Evolutionary conservation across 2,797 vertebrate species (phyloP), one percentile per base, ranked within the genome.

Genomic region (Florisuga fusca): DNA sequence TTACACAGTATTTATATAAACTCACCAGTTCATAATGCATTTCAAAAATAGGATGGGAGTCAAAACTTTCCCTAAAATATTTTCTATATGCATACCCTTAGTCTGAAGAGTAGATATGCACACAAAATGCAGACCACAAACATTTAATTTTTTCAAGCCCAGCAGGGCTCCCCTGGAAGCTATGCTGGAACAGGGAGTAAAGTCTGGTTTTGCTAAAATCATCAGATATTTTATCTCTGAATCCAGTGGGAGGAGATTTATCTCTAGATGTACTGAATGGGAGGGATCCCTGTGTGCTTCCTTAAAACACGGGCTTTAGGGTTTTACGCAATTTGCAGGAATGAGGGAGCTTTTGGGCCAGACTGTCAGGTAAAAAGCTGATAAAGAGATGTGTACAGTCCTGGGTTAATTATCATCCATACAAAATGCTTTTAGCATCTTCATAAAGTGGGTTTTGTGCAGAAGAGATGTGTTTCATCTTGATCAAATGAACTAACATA

Each of bases 1-100:
- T 68, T 95, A 84, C 48, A 10, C 69, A 41, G 87, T 76, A 95
- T 96, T 97, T 97, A 97, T 95, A 93, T 94, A 97, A 98, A 96
- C 96, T 87, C 96, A 93, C 83, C 74, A 38, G 91, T 81, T 93
- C 89, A 62, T 75, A 93, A 91, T 34, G 34, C 59, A 1, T 75
- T 87, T 95, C 26, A 91, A 84, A 86, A 77, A 95, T 92, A 95
- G 91, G 80, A 73, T 63, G 71, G 91, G 97, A 95, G 81, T 80
- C 92, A 97, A 96, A 96, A 94, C 91, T 90, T 80, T 48, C 77
- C 90, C 96, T 91, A 96, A 94, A 95, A 90, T 87, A 95, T 43
- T 89, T 94, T 84, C 36, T 61, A 3, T 66, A 20, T 27, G 26
- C 21, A 5, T 78, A 41, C 48, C 34, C 31, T 41, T 29, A 33